A percentile compares a stretch with the other conserved stretches of the same genome.
These are phyloP conservation scores for Alectura lathami DNA, from an alignment of 2,113 vertebrate species.

Conservation along the genomic window DNA sequence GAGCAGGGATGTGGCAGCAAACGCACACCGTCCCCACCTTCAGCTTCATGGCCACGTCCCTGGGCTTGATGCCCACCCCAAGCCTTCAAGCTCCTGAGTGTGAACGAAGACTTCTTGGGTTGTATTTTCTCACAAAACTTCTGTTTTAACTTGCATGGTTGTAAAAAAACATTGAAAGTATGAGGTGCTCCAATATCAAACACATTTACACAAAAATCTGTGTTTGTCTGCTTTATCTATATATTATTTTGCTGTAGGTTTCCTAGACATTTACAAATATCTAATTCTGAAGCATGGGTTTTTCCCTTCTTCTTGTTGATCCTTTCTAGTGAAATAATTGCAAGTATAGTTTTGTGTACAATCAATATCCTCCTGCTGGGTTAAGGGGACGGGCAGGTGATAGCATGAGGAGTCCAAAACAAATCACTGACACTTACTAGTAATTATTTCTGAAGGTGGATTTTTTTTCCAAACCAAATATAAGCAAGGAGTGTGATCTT, in stretches of 20 bases:
- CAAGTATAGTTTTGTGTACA: neutral
- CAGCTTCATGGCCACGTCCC: too few species aligned
- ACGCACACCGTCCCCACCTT: neutral
- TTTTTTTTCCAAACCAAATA: neutral
- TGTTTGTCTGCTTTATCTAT: neutral
- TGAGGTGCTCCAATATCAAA: neutral
- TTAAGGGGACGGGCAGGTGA: neutral
- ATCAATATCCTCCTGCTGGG: neutral
- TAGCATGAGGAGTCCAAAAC: neutral
- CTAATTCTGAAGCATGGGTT: neutral
- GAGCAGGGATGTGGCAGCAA: neutral
- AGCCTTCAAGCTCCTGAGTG: neutral
- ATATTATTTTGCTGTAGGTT: neutral
- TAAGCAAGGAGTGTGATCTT: neutral
- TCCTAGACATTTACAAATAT: neutral
- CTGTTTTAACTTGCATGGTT: fast-evolving
- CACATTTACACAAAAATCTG: neutral
- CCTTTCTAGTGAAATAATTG: neutral
- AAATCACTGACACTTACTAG: neutral
- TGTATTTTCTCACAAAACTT: neutral
- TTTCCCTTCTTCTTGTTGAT: neutral
- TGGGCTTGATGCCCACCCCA: too few species aligned
- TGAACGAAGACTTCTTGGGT: neutral
- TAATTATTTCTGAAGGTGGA: neutral
- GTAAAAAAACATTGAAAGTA: neutral